Evolutionary conservation across 2,888 invertebrate species (phyloP).

Genomic region (Erebia palarica): DNA sequence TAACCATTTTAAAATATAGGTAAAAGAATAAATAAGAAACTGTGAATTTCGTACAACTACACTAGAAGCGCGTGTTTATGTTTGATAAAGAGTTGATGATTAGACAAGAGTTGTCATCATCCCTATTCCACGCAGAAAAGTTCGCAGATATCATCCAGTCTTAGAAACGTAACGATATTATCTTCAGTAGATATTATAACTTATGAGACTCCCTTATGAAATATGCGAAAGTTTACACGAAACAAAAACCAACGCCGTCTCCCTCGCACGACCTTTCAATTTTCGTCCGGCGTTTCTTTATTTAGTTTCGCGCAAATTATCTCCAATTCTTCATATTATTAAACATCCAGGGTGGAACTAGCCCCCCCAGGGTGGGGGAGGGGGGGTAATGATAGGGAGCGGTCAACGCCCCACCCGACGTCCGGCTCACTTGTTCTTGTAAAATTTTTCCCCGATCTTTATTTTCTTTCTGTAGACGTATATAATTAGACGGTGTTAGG

Average conservation of each 20-base stretch:
- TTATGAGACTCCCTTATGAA: slow-evolving; percentile 8
- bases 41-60: too few species aligned
- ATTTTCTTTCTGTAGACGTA: slow-evolving; percentile 79
- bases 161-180: not conserved
- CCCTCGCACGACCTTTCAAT: slow-evolving; percentile 73
- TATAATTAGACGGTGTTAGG: slow-evolving; percentile 70
- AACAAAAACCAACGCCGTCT: slow-evolving; percentile 25
- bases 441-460: slow-evolving; percentile 83
- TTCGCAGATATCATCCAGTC: not conserved
- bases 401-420: slow-evolving; percentile 73
- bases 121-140: not conserved
- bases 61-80: too few species aligned
- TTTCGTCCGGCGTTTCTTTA: slow-evolving; percentile 68
- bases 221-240: slow-evolving; percentile 10
- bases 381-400: slow-evolving; percentile 77
- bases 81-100: too few species aligned
- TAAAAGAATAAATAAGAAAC: too few species aligned
- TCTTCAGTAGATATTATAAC: not conserved
- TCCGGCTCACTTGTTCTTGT: slow-evolving; percentile 79
- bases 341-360: slow-evolving; percentile 80
- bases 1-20: too few species aligned
- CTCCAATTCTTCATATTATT: slow-evolving; percentile 83
- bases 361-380: slow-evolving; percentile 59
- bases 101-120: too few species aligned
- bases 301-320: slow-evolving; percentile 83